A percentile compares a stretch with the other conserved stretches of the same genome.
These are phyloP conservation scores for Proteles cristata DNA, from an alignment of 2,113 vertebrate species.

Conservation along the genomic window DNA sequence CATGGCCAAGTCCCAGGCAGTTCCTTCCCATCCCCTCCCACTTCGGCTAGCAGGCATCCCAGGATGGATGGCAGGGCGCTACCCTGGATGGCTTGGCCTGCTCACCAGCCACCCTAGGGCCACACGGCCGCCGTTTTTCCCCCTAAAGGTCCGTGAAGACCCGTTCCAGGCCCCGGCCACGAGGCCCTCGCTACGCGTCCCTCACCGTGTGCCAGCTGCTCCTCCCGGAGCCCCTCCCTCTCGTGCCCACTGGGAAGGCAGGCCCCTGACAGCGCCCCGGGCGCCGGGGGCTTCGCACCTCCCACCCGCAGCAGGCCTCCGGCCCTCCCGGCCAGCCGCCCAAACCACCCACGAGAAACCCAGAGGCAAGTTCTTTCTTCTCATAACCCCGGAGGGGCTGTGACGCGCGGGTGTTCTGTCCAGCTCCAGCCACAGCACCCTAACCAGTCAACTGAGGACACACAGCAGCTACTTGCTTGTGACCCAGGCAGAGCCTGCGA, in stretches of 20 bases:
- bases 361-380: not conserved
- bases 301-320: not conserved
- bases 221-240: not conserved
- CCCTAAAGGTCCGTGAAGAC: not conserved
- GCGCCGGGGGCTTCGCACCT: not conserved
- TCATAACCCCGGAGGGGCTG: fast-evolving
- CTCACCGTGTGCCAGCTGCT: not conserved
- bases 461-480: not conserved
- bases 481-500: not conserved
- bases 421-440: fast-evolving
- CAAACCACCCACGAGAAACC: not conserved
- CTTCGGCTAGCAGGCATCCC: not conserved
- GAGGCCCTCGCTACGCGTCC: fast-evolving
- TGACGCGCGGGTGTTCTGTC: fast-evolving
- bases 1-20: not conserved
- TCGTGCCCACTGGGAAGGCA: fast-evolving
- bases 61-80: fast-evolving
- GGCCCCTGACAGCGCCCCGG: not conserved
- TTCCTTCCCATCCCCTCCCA: fast-evolving
- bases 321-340: fast-evolving
- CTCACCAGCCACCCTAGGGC: not conserved
- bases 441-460: not conserved
- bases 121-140: fast-evolving
- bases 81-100: not conserved
- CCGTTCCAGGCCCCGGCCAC: not conserved